These are phyloP conservation scores for Bombus haemorrhoidalis DNA, from an alignment of 1,140 invertebrate genomes.

Conservation along the genomic window DNA sequence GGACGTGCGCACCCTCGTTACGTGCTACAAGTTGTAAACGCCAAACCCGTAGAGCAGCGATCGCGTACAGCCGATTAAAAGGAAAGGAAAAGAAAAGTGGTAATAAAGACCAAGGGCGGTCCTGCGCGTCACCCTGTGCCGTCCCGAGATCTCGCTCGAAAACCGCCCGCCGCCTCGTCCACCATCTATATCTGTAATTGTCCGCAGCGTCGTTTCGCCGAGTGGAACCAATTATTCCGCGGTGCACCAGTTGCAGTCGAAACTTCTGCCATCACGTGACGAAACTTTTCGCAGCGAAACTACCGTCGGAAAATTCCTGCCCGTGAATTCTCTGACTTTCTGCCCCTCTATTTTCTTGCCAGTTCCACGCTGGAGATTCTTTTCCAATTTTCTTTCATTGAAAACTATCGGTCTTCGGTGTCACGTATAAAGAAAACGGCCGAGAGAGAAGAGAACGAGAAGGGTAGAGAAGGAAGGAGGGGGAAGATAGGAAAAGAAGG, in stretches of 20 bases:
- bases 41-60: slow-evolving; percentile 2
- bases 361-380: slow-evolving; percentile 36
- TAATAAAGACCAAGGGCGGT: neutral
- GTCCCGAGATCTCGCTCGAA: slow-evolving; percentile 28
- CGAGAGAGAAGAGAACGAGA: neutral
- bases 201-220: slow-evolving; percentile 23
- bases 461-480: neutral
- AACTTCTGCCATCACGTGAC: slow-evolving; percentile 64
- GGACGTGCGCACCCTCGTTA: slow-evolving; percentile 13
- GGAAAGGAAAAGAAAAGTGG: neutral
- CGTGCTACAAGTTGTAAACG: slow-evolving; percentile 31
- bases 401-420: slow-evolving; percentile 41
- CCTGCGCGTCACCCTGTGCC: too few relatives aligned
- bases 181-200: slow-evolving; percentile 48
- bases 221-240: slow-evolving; percentile 59
- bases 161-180: slow-evolving; percentile 18
- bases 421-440: neutral
- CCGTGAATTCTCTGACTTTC: slow-evolving; percentile 55
- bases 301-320: slow-evolving; percentile 51
- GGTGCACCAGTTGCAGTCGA: slow-evolving; percentile 55
- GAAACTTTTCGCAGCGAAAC: slow-evolving; percentile 50
- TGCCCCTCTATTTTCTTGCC: slow-evolving; percentile 18
- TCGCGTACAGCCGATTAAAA: slow-evolving; percentile 35
- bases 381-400: slow-evolving; percentile 39
- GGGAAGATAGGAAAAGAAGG: rapidly evolving